phyloP scores from a whole-genome alignment of 2,113 vertebrate species.

The Mus spicilegus region DNA sequence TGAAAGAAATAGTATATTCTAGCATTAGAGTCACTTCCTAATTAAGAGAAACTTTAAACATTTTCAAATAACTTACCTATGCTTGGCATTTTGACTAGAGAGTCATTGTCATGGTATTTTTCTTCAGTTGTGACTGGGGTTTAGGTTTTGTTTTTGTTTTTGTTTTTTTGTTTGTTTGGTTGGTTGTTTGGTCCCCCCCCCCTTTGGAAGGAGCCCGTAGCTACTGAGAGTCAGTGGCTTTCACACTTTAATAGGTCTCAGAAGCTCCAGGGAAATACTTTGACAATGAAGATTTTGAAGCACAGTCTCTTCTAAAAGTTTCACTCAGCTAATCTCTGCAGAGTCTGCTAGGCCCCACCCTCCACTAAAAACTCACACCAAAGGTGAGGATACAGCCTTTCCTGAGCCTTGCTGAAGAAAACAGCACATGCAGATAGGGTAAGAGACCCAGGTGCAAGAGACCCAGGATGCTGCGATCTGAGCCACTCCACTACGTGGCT shows the following conservation, averaged over 20 bases:
- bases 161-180: too few species aligned
- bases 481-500: not conserved
- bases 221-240: not conserved
- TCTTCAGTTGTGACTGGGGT: not conserved
- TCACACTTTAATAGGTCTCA: not conserved
- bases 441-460: conserved; percentile 6
- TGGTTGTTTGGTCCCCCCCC: not conserved
- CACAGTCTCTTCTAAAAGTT: not conserved
- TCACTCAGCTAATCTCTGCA: not conserved
- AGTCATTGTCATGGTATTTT: not conserved
- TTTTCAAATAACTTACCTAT: not conserved
- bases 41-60: not conserved
- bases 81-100: not conserved
- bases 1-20: not conserved
- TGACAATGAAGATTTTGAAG: conserved; percentile 1
- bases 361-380: conserved; percentile 24
- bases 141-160: not conserved
- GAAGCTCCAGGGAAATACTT: not conserved
- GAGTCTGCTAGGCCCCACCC: not conserved
- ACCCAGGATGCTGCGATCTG: conserved; percentile 31
- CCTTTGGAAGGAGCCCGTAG: not conserved
- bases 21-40: not conserved
- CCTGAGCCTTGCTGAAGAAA: conserved; percentile 1
- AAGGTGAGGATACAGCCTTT: conserved; percentile 14
- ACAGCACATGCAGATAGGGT: not conserved